phyloP scores from a whole-genome alignment of 1,140 invertebrate species.

The Globodera rostochiensis region DNA sequence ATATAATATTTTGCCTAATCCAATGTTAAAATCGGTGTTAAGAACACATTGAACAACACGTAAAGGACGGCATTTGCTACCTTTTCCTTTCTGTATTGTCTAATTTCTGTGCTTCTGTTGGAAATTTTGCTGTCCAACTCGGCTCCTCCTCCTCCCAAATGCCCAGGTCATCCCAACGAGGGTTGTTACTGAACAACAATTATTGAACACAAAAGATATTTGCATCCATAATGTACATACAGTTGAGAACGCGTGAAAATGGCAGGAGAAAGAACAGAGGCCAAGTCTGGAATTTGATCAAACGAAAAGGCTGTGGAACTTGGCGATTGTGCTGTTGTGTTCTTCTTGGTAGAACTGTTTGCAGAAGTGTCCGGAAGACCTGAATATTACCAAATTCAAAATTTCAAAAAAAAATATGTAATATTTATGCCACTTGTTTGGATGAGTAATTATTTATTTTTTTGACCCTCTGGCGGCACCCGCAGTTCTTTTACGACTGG shows the following conservation, averaged over 20 bases:
- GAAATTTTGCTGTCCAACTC: conserved; percentile 45
- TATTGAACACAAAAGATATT: not conserved
- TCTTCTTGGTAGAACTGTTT: not conserved
- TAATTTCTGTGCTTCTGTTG: conserved; percentile 11
- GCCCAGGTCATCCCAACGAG: conserved; percentile 53
- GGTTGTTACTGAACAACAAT: conserved; percentile 44
- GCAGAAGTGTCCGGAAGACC: not conserved
- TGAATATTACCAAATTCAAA: not conserved
- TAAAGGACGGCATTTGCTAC: not conserved
- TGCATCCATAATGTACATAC: not conserved
- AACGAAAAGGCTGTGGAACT: not conserved
- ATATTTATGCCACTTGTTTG: not conserved
- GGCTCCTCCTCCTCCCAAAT: conserved; percentile 46
- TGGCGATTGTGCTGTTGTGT: not conserved
- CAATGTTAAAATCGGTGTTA: conserved; percentile 30
- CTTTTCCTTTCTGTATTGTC: conserved; percentile 6
- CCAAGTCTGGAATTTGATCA: not conserved
- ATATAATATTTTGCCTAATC: conserved; percentile 53
- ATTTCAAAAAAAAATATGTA: not conserved
- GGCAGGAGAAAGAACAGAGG: not conserved
- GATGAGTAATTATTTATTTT: not conserved
- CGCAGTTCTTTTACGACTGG: not conserved
- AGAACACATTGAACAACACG: conserved; percentile 18
- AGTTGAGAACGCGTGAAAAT: conserved; percentile 26
- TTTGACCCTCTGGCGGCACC: not conserved